Percentiles rank a stretch among this genome's conserved stretches.
Evolutionary conservation across 1,140 invertebrate species (phyloP).

Genomic region (Dolichoris vasculosae): DNA sequence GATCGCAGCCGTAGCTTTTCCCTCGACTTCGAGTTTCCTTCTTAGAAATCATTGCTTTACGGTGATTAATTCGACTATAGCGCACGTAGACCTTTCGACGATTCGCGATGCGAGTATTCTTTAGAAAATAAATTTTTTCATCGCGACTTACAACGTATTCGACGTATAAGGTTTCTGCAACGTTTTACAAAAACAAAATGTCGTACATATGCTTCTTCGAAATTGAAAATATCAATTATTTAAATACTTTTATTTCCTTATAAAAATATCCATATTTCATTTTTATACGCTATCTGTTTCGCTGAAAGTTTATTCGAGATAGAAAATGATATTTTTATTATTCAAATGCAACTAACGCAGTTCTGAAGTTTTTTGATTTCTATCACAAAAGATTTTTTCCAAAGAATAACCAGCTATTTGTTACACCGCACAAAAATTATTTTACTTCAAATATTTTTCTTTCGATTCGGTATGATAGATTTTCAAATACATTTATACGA

Average conservation of each 20-base stretch:
- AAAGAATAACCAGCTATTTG: conserved; percentile 7
- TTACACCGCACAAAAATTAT: neutral
- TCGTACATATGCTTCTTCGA: neutral
- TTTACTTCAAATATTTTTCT: neutral
- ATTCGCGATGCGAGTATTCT: neutral
- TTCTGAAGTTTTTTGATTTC: neutral
- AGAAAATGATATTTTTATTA: neutral
- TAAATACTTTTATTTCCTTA: neutral
- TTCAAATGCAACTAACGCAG: neutral
- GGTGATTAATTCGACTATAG: neutral
- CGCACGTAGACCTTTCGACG: neutral
- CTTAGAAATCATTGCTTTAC: neutral
- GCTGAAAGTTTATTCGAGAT: neutral
- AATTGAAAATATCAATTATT: neutral
- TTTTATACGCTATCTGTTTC: neutral
- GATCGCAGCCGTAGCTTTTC: neutral
- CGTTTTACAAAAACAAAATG: neutral
- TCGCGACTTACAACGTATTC: neutral
- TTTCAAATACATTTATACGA: conserved; percentile 3
- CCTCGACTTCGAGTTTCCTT: neutral
- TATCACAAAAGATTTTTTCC: neutral
- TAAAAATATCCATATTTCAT: neutral
- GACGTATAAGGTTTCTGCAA: neutral
- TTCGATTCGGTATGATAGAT: neutral
- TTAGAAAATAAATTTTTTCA: neutral